Base-by-base conservation (phyloP, 1,140 invertebrate species). In the Hyles vespertilio region DNA sequence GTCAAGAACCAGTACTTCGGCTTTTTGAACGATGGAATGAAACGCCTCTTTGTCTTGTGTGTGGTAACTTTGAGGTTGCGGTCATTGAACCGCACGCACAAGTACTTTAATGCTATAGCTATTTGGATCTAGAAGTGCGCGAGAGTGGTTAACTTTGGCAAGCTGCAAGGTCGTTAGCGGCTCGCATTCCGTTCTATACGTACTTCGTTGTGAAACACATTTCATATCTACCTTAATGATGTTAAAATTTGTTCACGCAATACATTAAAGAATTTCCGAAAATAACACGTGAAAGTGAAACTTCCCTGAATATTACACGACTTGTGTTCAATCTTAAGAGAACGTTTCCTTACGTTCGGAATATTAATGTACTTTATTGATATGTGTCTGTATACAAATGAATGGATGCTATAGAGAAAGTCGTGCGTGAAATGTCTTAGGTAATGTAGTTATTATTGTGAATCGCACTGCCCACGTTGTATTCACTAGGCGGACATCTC, bases 121-220 rank as follows among this genome's bases (percentile, higher is more conserved):
- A 60, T 67, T 73, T 72, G 66, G 70, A 73, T 72, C 60, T 80
- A 79, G 67, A 71, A 73, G 67, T 76, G 79, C 72, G 70, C 68
- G 69, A 70, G 79, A 83, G 75, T 82, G 81, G 81, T 80, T 79
- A 80, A 74, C 63, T 69, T 77, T 77, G 81, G 80, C 77, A 78
- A 82, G 81, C 78, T 77, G 79, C 81, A 84, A 79, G 81, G 82
- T 75, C 76, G 79, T 72, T 80, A 75, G 69, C 70, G 72, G 66
- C 65, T 81, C 75, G 77, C 84, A 87, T 85, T 87, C 84, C 82
- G 72, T 69, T 76, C 68, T 69, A 79, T 72, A n/a, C 36, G 33
- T 11, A 22, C 45, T 46, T 55, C 55, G 77, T 85, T 84, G 82
- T 85, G 84, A 87, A 87, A 86, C 73, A 70, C 67, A 67, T 65